Conservation (phyloP, 2,797 vertebrate species). For the Channa striata region DNA sequence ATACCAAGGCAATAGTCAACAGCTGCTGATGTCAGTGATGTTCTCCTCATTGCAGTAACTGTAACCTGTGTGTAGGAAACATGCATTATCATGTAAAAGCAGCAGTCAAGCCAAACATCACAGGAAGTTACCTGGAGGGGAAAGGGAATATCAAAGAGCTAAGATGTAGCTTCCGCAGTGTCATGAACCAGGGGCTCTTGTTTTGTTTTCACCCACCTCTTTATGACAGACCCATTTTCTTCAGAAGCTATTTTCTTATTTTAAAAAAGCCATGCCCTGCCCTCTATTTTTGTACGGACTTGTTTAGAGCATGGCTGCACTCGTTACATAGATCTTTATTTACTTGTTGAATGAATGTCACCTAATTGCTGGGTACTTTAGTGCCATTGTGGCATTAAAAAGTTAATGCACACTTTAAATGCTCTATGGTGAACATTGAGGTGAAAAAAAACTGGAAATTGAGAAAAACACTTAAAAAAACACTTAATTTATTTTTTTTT, state of each 20-base stretch:
- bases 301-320: neutral
- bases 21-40: neutral
- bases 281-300: constrained; percentile 14
- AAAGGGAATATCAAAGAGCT: constrained; percentile 41
- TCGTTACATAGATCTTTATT: neutral
- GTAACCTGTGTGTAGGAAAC: constrained; percentile 39
- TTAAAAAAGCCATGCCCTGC: constrained; percentile 6
- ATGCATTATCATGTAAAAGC: constrained; percentile 56
- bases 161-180: constrained; percentile 38
- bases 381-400: neutral
- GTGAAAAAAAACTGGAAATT: constrained; percentile 22
- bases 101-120: constrained; percentile 48
- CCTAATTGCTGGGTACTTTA: constrained; percentile 11
- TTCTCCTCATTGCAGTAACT: constrained; percentile 11
- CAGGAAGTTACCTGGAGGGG: constrained; percentile 41
- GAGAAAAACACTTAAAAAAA: constrained; percentile 1
- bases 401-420: constrained; percentile 17
- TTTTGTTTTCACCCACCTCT: constrained; percentile 19
- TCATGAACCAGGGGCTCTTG: constrained; percentile 43
- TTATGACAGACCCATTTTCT: constrained; percentile 22
- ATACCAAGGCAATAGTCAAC: constrained; percentile 2
- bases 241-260: constrained; percentile 24
- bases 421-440: neutral
- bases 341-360: constrained; percentile 6
- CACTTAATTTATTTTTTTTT: no score